phyloP scores from a whole-genome alignment of 2,113 vertebrate species.

The Notarius quadriscutis region DNA sequence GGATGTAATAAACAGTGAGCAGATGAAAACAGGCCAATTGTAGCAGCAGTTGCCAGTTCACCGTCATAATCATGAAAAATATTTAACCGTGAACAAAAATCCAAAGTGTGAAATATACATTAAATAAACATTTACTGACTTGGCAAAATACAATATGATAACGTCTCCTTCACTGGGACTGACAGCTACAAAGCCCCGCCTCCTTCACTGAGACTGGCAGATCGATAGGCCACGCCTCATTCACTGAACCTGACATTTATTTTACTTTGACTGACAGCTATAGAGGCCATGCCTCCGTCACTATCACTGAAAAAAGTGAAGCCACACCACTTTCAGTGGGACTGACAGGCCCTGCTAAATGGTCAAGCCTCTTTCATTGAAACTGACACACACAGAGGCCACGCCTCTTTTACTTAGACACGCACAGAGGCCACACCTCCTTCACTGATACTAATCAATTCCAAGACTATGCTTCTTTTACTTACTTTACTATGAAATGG shows the following conservation, averaged over 20 bases:
- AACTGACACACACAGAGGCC: neutral
- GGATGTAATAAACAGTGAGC: constrained; percentile 1
- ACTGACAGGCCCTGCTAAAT: neutral
- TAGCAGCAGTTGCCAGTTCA: neutral
- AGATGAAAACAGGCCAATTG: neutral
- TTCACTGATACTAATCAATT: too few species aligned
- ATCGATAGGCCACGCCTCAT: neutral
- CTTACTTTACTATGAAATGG: too few species aligned
- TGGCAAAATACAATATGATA: neutral
- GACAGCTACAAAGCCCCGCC: neutral
- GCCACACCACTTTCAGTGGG: neutral
- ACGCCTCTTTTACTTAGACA: too few species aligned
- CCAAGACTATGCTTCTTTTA: too few species aligned
- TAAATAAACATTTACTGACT: neutral
- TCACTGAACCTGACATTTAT: neutral
- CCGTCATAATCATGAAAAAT: neutral
- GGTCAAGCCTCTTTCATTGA: neutral
- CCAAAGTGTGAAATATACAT: neutral
- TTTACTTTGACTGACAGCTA: neutral
- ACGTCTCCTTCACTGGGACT: neutral
- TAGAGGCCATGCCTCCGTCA: neutral
- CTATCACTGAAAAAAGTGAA: neutral
- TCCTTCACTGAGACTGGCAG: neutral
- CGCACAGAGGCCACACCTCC: too few species aligned
- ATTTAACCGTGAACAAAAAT: neutral